Conservation (phyloP, 2,113 vertebrate genomes). For the Nannobrachium achirus region DNA sequence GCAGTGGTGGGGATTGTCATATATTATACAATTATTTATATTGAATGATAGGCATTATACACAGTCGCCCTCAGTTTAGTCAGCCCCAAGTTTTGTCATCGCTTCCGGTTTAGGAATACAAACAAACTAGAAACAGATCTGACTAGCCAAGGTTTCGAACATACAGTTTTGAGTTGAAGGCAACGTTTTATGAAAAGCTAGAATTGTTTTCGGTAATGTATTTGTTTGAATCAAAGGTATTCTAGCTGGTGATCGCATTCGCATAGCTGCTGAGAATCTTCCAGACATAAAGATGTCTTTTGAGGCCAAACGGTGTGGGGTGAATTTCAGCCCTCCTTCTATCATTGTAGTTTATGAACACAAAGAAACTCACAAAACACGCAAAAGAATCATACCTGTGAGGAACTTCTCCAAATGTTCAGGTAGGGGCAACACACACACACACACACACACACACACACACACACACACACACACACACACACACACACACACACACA, state of each 20-base stretch:
- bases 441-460: background rate
- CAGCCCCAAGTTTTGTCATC: slow-evolving; percentile 22
- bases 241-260: background rate
- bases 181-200: background rate
- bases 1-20: background rate
- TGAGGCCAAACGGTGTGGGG: slow-evolving; percentile 87
- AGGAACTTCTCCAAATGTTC: slow-evolving; percentile 88
- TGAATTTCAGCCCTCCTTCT: slow-evolving; percentile 88
- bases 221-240: background rate
- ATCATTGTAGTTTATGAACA: slow-evolving; percentile 88
- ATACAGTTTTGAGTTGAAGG: too few relatives aligned
- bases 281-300: slow-evolving; percentile 73
- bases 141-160: too few relatives aligned
- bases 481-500: background rate
- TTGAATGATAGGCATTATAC: background rate
- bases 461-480: background rate
- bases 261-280: background rate
- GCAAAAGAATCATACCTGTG: slow-evolving; percentile 90
- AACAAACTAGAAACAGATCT: too few relatives aligned
- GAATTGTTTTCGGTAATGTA: too few relatives aligned
- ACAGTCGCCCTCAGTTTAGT: background rate
- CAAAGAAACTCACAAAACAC: slow-evolving; percentile 68
- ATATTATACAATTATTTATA: too few relatives aligned
- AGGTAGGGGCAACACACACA: slow-evolving; percentile 71
- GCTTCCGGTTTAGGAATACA: too few relatives aligned